phyloP scores from a whole-genome alignment of 2,888 invertebrate genomes.

The Cybosia mesomella region DNA sequence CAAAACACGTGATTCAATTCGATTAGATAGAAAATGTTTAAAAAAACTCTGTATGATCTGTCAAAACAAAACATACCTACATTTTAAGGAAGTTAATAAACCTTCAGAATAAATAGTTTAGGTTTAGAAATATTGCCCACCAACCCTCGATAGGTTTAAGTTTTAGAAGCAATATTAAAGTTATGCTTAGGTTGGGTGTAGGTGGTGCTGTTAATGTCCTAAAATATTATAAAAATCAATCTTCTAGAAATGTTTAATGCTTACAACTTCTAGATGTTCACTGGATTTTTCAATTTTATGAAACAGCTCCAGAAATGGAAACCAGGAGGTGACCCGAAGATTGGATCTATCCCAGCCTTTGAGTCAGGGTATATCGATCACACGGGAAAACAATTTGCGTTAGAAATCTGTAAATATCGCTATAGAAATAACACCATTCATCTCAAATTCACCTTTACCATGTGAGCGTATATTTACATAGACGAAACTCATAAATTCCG shows the following conservation, averaged over 20 bases:
- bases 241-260: neutral
- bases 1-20: neutral
- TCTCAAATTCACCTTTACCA: slow-evolving; percentile 4
- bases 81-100: too few species aligned
- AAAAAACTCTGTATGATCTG: too few species aligned
- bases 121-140: neutral
- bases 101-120: neutral
- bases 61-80: too few species aligned
- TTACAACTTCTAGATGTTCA: neutral
- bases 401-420: neutral
- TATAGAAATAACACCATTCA: neutral
- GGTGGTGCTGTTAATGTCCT: too few species aligned
- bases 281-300: neutral
- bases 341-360: neutral
- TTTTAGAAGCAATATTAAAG: neutral
- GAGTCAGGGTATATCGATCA: neutral
- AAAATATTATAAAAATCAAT: too few species aligned
- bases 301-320: neutral
- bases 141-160: neutral
- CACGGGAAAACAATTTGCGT: neutral
- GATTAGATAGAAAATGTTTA: neutral
- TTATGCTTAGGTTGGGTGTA: neutral
- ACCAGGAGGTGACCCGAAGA: too few species aligned
- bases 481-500: neutral
- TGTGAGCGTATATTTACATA: neutral